phyloP scores from a whole-genome alignment of 2,113 vertebrate species.

The Phodopus roborovskii region DNA sequence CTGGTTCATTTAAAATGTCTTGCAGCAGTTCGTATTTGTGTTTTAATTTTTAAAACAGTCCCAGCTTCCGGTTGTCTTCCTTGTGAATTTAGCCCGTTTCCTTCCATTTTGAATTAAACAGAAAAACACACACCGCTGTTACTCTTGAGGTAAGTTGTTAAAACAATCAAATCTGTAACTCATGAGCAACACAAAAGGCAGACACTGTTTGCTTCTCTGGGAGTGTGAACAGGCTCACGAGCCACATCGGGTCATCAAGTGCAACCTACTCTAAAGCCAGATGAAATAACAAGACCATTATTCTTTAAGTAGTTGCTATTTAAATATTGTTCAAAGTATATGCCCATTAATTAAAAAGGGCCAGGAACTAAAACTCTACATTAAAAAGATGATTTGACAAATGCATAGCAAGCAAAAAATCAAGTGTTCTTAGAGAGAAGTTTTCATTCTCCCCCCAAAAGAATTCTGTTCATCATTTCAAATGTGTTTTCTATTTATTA shows the following conservation, averaged over 20 bases:
- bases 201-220: constrained; percentile 37
- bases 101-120: constrained; percentile 56
- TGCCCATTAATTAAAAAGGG: constrained; percentile 49
- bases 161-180: constrained; percentile 59
- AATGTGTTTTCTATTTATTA: constrained; percentile 77
- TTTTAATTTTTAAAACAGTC: constrained; percentile 65
- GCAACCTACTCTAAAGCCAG: constrained; percentile 40
- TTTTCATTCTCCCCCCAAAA: constrained; percentile 49
- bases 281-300: constrained; percentile 12
- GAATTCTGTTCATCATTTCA: constrained; percentile 60
- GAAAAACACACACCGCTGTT: background rate
- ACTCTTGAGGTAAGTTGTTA: constrained; percentile 62
- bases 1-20: constrained; percentile 75
- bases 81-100: constrained; percentile 48
- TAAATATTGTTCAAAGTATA: constrained; percentile 16
- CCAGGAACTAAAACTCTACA: constrained; percentile 34
- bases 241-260: constrained; percentile 12
- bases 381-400: constrained; percentile 61
- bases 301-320: background rate
- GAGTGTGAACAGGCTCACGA: background rate
- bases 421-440: constrained; percentile 38
- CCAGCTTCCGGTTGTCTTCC: constrained; percentile 58
- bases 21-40: constrained; percentile 57
- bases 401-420: constrained; percentile 56
- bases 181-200: constrained; percentile 55